phyloP scores from a whole-genome alignment of 2,113 vertebrate genomes.

The Melanostigma gelatinosum region DNA sequence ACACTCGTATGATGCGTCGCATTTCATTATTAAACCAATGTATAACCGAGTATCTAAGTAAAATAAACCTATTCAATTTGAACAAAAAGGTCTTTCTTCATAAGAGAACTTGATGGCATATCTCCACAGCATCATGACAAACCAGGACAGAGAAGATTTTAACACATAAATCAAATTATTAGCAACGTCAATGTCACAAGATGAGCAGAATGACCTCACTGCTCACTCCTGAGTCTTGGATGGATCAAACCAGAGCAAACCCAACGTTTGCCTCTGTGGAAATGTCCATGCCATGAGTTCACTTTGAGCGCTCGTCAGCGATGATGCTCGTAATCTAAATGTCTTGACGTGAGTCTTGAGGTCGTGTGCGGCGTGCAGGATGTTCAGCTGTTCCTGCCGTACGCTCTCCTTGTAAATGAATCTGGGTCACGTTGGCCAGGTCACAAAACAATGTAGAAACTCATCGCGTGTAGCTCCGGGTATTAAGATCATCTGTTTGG shows the following conservation, averaged over 20 bases:
- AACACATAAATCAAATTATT: not conserved
- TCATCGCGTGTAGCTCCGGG: slow-evolving; percentile 30
- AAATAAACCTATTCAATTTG: too few relatives aligned
- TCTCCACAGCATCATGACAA: too few relatives aligned
- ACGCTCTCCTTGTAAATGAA: not conserved
- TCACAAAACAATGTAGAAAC: slow-evolving; percentile 21
- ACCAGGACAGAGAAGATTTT: too few relatives aligned
- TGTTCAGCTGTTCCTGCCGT: not conserved
- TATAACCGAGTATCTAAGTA: too few relatives aligned
- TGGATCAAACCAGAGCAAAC: not conserved
- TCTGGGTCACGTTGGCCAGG: slow-evolving; percentile 24
- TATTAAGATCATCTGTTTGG: slow-evolving; percentile 73
- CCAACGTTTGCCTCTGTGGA: not conserved
- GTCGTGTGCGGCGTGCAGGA: not conserved
- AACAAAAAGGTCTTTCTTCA: too few relatives aligned
- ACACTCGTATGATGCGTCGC: too few relatives aligned
- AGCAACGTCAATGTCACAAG: too few relatives aligned
- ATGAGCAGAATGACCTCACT: not conserved
- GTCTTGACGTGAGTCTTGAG: not conserved
- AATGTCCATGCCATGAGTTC: slow-evolving; percentile 7
- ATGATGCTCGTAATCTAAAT: slow-evolving; percentile 34
- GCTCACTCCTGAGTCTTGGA: not conserved
- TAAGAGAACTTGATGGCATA: too few relatives aligned
- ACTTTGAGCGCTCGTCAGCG: slow-evolving; percentile 41
- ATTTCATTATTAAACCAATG: too few relatives aligned